phyloP scores from a whole-genome alignment of 2,797 vertebrate species.

The Enteromius anoplus region DNA sequence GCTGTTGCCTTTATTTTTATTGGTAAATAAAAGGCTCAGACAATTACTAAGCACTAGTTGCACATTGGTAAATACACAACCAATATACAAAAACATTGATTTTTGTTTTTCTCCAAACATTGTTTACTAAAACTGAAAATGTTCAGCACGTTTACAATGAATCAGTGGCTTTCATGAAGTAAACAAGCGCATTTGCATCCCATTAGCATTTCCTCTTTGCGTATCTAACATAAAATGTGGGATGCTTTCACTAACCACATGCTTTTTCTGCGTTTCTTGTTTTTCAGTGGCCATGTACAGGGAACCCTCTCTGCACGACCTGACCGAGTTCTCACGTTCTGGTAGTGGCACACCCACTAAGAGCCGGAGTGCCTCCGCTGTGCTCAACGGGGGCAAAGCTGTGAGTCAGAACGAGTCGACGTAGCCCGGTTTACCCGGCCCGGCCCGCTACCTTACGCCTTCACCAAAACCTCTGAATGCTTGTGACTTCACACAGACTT shows the following conservation, averaged over 20 bases:
- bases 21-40: not conserved
- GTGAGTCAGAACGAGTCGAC: conserved; percentile 98
- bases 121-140: not conserved
- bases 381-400: conserved; percentile 97
- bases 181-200: not conserved
- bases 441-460: conserved; percentile 76
- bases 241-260: not conserved
- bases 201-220: conserved; percentile 1
- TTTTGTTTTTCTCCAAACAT: not conserved
- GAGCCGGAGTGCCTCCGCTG: conserved; percentile 96
- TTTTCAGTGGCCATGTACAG: conserved; percentile 98
- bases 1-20: not conserved
- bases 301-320: conserved; percentile 97
- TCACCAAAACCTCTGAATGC: conserved; percentile 92
- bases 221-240: conserved; percentile 1
- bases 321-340: conserved; percentile 97
- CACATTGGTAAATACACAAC: not conserved
- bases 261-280: conserved; percentile 60
- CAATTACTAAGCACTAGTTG: not conserved
- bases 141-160: not conserved
- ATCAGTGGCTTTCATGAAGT: not conserved
- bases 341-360: conserved; percentile 98
- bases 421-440: conserved; percentile 87
- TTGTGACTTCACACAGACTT: conserved; percentile 90
- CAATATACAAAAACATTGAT: not conserved